phyloP scores from a whole-genome alignment of 2,113 vertebrate genomes.

The Megaceryle torquata region DNA sequence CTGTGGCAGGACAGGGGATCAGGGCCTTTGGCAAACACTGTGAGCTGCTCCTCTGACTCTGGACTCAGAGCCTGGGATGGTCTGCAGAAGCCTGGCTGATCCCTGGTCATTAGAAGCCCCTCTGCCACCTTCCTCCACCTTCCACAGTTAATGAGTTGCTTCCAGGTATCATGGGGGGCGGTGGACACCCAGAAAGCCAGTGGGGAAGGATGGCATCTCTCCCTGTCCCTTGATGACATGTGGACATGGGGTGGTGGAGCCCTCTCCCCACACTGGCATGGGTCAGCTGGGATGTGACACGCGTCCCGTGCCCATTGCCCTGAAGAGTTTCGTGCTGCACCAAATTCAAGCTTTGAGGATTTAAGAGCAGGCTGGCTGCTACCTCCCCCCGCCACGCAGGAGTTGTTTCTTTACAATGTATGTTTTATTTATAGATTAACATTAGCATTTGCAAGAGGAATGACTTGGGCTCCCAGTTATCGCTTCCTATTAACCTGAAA shows the following conservation, averaged over 20 bases:
- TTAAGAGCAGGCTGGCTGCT: conserved; percentile 1
- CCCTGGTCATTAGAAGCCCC: neutral
- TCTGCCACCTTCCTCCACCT: neutral
- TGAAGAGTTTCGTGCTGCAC: neutral
- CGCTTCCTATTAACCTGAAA: conserved; percentile 62
- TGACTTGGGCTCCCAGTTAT: conserved; percentile 47
- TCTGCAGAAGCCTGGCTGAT: neutral
- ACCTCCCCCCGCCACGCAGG: fast-evolving
- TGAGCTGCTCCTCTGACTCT: neutral
- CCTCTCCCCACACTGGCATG: fast-evolving
- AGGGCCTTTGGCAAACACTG: neutral
- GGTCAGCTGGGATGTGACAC: fast-evolving
- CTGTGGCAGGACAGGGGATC: fast-evolving
- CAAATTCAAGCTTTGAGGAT: neutral
- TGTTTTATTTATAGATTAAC: conserved; percentile 57
- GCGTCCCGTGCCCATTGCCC: fast-evolving
- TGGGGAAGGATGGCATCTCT: neutral
- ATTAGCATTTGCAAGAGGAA: conserved; percentile 54
- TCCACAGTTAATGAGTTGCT: fast-evolving
- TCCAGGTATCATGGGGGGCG: neutral
- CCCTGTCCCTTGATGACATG: fast-evolving
- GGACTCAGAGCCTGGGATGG: neutral
- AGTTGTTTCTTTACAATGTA: conserved; percentile 11
- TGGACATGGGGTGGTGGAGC: fast-evolving
- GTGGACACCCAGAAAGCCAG: neutral